Base-by-base conservation (phyloP, 64 coral and sea anemone genomes). In the Dendronephthya gigantea region DNA sequence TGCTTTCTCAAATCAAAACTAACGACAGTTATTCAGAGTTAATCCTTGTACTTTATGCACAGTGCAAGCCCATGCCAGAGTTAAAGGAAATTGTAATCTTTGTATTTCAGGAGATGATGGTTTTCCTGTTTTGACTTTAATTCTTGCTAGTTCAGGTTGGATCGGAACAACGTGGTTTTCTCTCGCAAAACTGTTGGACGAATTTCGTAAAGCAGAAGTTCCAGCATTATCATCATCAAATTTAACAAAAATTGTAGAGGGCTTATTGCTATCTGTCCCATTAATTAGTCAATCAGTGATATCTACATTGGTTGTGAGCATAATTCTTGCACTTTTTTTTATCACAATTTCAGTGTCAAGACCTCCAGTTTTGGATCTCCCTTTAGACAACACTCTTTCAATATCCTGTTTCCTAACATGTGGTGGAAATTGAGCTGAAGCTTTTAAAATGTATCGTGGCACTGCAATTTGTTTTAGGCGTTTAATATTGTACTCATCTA, bases 41-140 rank as follows among this genome's bases (percentile, higher is more conserved):
- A 92, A 75, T 32, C 90, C 90, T 50, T 92, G 90, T 85, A 92
- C 87, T 82, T 92, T 92, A 47, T 92, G 84, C 39, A 91, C 90
- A 58, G 74, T 91, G 83, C 85, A 91, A 48, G 76, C 90, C 90
- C 90, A 92, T 88, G 90, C 90, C 76, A 88, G 83, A 79, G 90
- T 92, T 9, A 92, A 14, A 92, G 83, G 90, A 88, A 92, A 88
- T 59, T 88, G 90, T 22, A 88, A 35, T 92, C 86, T 92, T 88
- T 92, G 85, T 91, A 91, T 72, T 91, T 91, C 85, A 25, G 59
- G 85, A 40, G 85, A 91, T 66, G 90, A 88, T 15, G 58, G 79
- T 51, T 87, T 91, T 68, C 85, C 85, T 87, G 82, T 58, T 83
- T 55, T 91, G 85, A 91, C 33, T 66, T 91, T 91, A 59, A 91